phyloP scores from a whole-genome alignment of 1,140 invertebrate genomes.

The Drosophila erecta region DNA sequence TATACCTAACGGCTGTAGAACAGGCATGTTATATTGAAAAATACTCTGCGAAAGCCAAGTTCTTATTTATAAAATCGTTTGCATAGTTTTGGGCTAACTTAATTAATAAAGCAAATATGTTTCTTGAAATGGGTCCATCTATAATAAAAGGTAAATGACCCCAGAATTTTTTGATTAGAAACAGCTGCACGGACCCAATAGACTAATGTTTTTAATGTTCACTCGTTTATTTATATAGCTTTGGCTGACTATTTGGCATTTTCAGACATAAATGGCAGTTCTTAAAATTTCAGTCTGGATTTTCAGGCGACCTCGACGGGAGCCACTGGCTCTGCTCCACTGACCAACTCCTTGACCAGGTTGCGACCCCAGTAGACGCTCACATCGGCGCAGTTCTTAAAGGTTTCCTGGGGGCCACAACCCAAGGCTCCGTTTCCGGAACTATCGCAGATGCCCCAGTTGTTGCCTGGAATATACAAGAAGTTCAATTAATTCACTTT shows the following conservation, averaged over 20 bases:
- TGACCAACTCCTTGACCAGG: slow-evolving; percentile 52
- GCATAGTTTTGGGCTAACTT: too few relatives aligned
- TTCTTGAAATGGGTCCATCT: too few relatives aligned
- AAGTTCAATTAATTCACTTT: neutral
- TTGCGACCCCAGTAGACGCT: slow-evolving; percentile 85
- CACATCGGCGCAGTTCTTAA: slow-evolving; percentile 89
- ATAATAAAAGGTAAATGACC: neutral
- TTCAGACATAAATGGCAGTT: slow-evolving; percentile 36
- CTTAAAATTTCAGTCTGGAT: neutral
- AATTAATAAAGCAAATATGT: too few relatives aligned
- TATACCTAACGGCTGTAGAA: too few relatives aligned
- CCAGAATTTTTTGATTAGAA: neutral
- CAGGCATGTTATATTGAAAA: too few relatives aligned
- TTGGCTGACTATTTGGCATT: slow-evolving; percentile 36
- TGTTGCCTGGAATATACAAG: slow-evolving; percentile 84
- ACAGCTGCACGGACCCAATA: neutral
- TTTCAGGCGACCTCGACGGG: slow-evolving; percentile 44
- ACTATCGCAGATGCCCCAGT: slow-evolving; percentile 86
- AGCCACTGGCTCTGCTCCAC: slow-evolving; percentile 22
- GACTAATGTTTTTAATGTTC: slow-evolving; percentile 12
- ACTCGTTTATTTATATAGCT: slow-evolving; percentile 25
- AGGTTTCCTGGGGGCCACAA: slow-evolving; percentile 89
- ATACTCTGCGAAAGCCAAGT: too few relatives aligned
- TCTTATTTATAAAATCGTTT: too few relatives aligned
- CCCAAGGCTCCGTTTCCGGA: slow-evolving; percentile 84